Evolutionary conservation across 1,140 invertebrate species (phyloP).

Genomic region (Drosophila prosaltans): DNA sequence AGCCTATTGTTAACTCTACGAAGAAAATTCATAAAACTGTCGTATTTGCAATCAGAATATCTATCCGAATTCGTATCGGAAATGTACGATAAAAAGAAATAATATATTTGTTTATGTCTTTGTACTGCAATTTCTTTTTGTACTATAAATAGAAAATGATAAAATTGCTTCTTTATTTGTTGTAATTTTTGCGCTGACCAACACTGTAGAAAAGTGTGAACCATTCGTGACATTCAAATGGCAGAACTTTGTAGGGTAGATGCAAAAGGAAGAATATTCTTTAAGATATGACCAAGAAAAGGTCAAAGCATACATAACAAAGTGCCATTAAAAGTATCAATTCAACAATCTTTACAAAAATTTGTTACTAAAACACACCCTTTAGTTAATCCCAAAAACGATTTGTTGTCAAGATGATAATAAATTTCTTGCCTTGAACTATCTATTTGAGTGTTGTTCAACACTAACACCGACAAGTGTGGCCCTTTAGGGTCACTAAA

Average conservation of each 20-base stretch:
- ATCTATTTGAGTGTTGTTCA: not conserved
- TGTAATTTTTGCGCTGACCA: not conserved
- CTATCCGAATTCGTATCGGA: too few relatives aligned
- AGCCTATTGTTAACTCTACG: slow-evolving; percentile 1
- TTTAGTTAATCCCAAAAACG: not conserved
- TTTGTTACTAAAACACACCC: not conserved
- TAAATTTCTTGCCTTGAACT: too few relatives aligned
- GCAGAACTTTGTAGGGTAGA: not conserved
- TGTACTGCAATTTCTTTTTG: too few relatives aligned
- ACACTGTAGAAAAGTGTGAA: not conserved
- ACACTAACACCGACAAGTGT: not conserved
- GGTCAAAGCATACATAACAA: not conserved
- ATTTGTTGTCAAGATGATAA: not conserved
- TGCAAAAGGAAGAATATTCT: not conserved
- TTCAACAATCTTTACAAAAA: not conserved
- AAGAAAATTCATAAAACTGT: not conserved
- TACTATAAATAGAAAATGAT: too few relatives aligned
- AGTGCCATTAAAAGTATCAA: slow-evolving; percentile 2
- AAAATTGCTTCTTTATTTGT: too few relatives aligned
- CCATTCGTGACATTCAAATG: not conserved
- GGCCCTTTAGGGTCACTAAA: not conserved
- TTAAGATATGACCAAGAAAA: not conserved
- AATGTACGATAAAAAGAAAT: too few relatives aligned
- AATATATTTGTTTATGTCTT: too few relatives aligned
- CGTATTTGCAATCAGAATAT: not conserved